Percentiles rank a stretch among this genome's conserved stretches.
phyloP scores from a whole-genome alignment of 1,140 invertebrate species.

The Zaprionus capensis region DNA sequence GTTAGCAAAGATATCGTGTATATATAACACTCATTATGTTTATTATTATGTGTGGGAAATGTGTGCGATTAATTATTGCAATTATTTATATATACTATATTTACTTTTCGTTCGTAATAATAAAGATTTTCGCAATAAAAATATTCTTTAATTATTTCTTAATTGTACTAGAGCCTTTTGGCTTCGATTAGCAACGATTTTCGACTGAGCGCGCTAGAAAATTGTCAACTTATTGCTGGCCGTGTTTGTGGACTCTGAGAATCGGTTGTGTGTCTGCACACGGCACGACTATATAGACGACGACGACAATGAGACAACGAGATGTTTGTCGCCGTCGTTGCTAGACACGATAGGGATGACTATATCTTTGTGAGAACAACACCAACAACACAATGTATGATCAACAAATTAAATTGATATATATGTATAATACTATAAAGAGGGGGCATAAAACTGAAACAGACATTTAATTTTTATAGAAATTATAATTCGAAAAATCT shows the following conservation, averaged over 20 bases:
- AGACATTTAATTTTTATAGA: neutral
- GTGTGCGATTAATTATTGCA: constrained; percentile 1
- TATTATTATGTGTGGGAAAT: neutral
- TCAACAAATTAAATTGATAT: constrained; percentile 47
- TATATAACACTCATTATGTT: constrained; percentile 9
- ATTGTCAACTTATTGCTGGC: constrained; percentile 58
- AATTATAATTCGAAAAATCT: constrained; percentile 1
- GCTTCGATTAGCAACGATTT: constrained; percentile 83
- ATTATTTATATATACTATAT: constrained; percentile 34
- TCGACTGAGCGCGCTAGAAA: constrained; percentile 73
- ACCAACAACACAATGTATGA: constrained; percentile 46
- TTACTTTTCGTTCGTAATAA: constrained; percentile 81
- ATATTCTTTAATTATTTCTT: constrained; percentile 55
- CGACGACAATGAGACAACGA: constrained; percentile 23
- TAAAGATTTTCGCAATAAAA: constrained; percentile 59
- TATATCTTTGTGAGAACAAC: neutral
- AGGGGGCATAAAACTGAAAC: constrained; percentile 4
- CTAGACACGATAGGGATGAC: constrained; percentile 7
- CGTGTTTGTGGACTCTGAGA: constrained; percentile 40
- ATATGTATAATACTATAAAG: constrained; percentile 9
- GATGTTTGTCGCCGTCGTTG: constrained; percentile 53
- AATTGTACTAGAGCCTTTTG: constrained; percentile 59
- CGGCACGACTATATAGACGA: constrained; percentile 63
- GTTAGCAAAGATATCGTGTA: constrained; percentile 14
- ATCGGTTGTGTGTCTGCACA: constrained; percentile 63